These are phyloP conservation scores for Harpalus rufipes DNA, from an alignment of 2,888 invertebrate genomes.

Conservation along the genomic window DNA sequence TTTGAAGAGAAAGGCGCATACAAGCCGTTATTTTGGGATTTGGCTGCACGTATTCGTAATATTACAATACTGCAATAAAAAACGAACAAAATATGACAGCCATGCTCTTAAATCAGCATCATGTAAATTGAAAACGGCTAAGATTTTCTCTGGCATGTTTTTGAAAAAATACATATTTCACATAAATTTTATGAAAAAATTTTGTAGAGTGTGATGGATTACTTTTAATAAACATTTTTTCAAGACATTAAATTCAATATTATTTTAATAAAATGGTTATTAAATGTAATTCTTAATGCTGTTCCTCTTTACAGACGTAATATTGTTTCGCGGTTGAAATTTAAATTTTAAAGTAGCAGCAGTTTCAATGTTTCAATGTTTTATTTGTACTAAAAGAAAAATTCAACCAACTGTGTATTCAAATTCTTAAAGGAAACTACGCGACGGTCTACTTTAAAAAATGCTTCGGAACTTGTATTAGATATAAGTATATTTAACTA, in stretches of 20 bases:
- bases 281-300: neutral
- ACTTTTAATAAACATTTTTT: neutral
- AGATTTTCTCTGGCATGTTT: slow-evolving; percentile 1
- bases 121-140: neutral
- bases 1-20: neutral
- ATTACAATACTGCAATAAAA: neutral
- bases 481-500: neutral
- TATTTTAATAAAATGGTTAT: neutral
- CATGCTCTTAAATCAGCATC: neutral
- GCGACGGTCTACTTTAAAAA: neutral
- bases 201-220: neutral
- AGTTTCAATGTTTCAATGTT: slow-evolving; percentile 6
- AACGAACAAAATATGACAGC: neutral
- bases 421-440: neutral
- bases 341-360: neutral
- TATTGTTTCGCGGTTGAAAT: neutral
- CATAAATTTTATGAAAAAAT: neutral
- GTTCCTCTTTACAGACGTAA: neutral
- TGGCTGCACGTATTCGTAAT: neutral
- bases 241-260: neutral
- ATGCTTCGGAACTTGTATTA: neutral
- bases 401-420: neutral
- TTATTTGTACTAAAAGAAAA: neutral
- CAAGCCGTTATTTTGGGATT: neutral
- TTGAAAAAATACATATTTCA: neutral